Base-by-base conservation (phyloP, 2,888 invertebrate species). In the Tachystola acroxantha region DNA sequence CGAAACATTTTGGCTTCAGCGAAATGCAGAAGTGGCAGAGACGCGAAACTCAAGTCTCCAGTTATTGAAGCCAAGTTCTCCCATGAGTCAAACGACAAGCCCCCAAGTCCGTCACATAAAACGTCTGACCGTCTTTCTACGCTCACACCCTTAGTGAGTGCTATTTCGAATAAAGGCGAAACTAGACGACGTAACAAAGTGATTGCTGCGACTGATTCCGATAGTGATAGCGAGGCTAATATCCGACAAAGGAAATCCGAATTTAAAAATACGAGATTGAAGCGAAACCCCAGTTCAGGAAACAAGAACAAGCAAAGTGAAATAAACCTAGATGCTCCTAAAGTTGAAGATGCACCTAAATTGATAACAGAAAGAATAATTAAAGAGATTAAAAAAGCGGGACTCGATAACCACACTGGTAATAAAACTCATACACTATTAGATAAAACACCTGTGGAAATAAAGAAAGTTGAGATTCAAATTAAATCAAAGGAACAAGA, bases 1-100 rank as follows among this genome's bases (percentile, higher is more conserved):
- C 93, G 95, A 73, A 96, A 95, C 67, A 95, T 96, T 48, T 82
- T 96, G 34, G 94, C 95, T 12, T 95, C 95, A 32, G 95, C 96
- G 1, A 93, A 94, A 74, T 94, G 94, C 65, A 90, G 95, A 57
- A 95, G 94, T 67, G 96, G 95, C 5, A 89, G 91, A 52, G 93
- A 94, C 68, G 85, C 91, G 37, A 93, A 92, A 55, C 87, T 89
- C 10, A 91, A 92, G 32, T 93, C 92, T 28, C 91, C 93, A 30
- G 88, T 93, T 47, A 90, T 93, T 57, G 92, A 93, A 77, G 88
- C 93, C 45, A 92, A 92, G 64, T 91, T 92, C 70, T 86, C 90
- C 42, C 91, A 92, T 59, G 90, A 90, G 73, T 70, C 82, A 50
- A 61, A 66, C 53, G 75, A 79, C 69, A 84, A 74, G 51, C 84